Conservation (phyloP, 2,797 vertebrate species). For the Buphagus erythrorhynchus region DNA sequence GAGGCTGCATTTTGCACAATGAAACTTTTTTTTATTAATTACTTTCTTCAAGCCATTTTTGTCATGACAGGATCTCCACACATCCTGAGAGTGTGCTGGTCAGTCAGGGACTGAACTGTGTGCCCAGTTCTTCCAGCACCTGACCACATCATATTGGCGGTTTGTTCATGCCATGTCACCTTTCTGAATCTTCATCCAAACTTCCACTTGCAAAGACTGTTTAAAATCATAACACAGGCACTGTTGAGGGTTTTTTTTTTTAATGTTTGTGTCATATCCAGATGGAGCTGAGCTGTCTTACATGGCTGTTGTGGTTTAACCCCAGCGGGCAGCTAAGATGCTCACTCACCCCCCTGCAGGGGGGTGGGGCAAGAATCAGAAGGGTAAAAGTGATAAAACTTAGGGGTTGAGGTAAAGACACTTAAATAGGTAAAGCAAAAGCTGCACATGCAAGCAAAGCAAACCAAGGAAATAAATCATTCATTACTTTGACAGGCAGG, state of each 20-base stretch:
- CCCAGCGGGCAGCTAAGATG: not conserved
- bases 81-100: not conserved
- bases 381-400: not conserved
- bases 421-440: not conserved
- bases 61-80: not conserved
- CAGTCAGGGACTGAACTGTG: not conserved
- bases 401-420: not conserved
- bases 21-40: not conserved
- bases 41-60: not conserved
- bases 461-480: not conserved
- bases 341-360: not conserved
- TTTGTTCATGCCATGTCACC: not conserved
- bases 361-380: not conserved
- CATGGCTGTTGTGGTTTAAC: not conserved
- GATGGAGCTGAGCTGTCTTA: not conserved
- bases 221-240: not conserved
- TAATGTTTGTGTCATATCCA: not conserved
- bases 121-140: not conserved
- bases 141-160: not conserved
- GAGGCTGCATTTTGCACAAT: not conserved
- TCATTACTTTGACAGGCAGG: not conserved
- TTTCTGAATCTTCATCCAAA: not conserved
- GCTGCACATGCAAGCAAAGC: not conserved
- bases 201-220: not conserved
- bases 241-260: not conserved